Conservation (phyloP, 2,888 invertebrate species). For the Enchytraeus crypticus region DNA sequence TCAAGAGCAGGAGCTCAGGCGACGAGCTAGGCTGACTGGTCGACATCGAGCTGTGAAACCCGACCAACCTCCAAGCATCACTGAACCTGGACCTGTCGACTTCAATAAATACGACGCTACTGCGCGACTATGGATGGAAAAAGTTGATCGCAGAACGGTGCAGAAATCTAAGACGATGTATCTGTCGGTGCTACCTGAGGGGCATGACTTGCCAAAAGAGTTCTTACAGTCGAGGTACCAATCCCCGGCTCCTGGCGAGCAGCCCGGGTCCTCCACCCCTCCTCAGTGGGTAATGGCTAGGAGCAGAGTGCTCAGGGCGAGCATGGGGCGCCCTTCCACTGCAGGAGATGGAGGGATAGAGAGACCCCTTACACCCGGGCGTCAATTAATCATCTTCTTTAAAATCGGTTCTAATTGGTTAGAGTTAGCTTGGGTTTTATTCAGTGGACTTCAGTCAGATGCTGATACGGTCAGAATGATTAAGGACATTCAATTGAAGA, state of each 20-base stretch:
- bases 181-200: constrained; percentile 23
- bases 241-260: neutral
- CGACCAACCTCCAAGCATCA: constrained; percentile 13
- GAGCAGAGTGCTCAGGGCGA: constrained; percentile 17
- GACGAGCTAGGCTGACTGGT: neutral
- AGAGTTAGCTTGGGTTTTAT: constrained; percentile 28
- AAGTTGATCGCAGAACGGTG: constrained; percentile 26
- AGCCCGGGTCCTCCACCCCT: constrained; percentile 12
- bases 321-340: neutral
- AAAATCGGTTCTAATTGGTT: constrained; percentile 28
- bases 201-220: constrained; percentile 14
- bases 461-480: constrained; percentile 25
- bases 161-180: constrained; percentile 29
- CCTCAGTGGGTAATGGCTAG: constrained; percentile 30
- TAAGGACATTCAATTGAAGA: constrained; percentile 27
- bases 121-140: constrained; percentile 30
- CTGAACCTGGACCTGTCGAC: constrained; percentile 26
- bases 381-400: constrained; percentile 27
- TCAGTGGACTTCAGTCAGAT: constrained; percentile 24
- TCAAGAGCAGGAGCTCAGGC: constrained; percentile 6
- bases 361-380: constrained; percentile 15
- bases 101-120: constrained; percentile 26
- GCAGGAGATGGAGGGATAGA: neutral
- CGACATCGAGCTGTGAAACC: neutral
- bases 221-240: neutral